These are phyloP conservation scores for Sporophila hypoxantha DNA, from an alignment of 2,113 vertebrate species.

Conservation along the genomic window DNA sequence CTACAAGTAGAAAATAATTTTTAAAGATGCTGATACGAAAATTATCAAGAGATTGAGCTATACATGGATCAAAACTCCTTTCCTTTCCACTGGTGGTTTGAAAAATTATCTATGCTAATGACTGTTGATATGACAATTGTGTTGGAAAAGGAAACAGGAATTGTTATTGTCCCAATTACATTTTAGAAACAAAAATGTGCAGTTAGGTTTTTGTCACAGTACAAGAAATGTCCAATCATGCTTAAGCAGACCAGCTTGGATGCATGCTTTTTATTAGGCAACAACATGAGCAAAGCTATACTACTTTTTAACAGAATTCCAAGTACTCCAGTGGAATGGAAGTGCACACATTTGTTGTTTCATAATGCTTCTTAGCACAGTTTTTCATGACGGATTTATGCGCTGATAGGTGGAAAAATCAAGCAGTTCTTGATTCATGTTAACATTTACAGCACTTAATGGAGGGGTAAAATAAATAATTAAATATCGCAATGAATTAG, in stretches of 20 bases:
- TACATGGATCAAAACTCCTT: conserved; percentile 54
- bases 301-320: conserved; percentile 57
- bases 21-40: conserved; percentile 32
- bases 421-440: conserved; percentile 49
- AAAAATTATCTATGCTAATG: conserved; percentile 29
- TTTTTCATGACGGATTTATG: conserved; percentile 42
- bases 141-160: not conserved
- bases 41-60: conserved; percentile 16
- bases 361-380: conserved; percentile 30
- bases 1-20: conserved; percentile 48
- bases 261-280: conserved; percentile 65
- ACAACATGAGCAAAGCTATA: conserved; percentile 55
- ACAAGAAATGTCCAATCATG: conserved; percentile 58
- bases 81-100: conserved; percentile 54
- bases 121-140: conserved; percentile 27
- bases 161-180: conserved; percentile 22
- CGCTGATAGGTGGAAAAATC: conserved; percentile 30
- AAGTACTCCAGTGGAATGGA: conserved; percentile 59
- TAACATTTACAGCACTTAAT: conserved; percentile 59
- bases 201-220: conserved; percentile 53
- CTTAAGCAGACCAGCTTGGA: conserved; percentile 59
- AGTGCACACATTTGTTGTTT: conserved; percentile 51
- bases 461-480: conserved; percentile 30
- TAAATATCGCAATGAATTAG: conserved; percentile 14
- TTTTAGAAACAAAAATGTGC: conserved; percentile 36